Evolutionary conservation across 2,888 invertebrate species (phyloP), one percentile per base, ranked within the genome.

Genomic region (Nowickia ferox): DNA sequence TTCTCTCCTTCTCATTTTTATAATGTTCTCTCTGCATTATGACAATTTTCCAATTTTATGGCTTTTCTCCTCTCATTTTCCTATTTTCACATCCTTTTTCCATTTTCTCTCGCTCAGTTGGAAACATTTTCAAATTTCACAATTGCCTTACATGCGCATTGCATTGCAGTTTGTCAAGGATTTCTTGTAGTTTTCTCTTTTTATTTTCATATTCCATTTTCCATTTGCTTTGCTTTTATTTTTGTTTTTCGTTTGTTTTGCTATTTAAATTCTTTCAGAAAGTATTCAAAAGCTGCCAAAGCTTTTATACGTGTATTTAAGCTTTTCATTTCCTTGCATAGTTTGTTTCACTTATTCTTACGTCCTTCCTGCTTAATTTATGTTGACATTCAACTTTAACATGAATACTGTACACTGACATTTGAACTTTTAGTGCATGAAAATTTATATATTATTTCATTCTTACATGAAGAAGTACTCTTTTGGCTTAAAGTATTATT

Each of bases 311-410:
- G 46, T 55, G 13, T 13, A 13, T 38, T 65, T 19, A 13, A 30
- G 30, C 30, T 63, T 77, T 61, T 53, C 11, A 19, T 42, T 72
- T 63, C 9, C 6, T 72, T 44, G 40, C 1, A 42, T 46, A 15
- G 11, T 15, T 68, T 51, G 2, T 65, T 57, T 30, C 0, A 9
- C 13, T 55, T 22, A 59, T 75, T 30, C 63, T 63, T 74, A 17
- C 71, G 19, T 51, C 57, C 51, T 66, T 66, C 44, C 75, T 76
- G 10, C 63, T 9, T 42, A 13, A 40, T 59, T 8, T 55, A 19
- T 38, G 15, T 22, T 82, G 77, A 82, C 84, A 81, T 85, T 81
- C 77, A 78, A 78, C 63, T 81, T 72, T 74, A 53, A 17, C 51
- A 30, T n/a, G 10, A 40, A 22, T 30, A 19, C 57, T 55, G 69